Evolutionary conservation across 2,888 invertebrate genomes (phyloP).

Genomic region (Sarcophaga caerulescens): DNA sequence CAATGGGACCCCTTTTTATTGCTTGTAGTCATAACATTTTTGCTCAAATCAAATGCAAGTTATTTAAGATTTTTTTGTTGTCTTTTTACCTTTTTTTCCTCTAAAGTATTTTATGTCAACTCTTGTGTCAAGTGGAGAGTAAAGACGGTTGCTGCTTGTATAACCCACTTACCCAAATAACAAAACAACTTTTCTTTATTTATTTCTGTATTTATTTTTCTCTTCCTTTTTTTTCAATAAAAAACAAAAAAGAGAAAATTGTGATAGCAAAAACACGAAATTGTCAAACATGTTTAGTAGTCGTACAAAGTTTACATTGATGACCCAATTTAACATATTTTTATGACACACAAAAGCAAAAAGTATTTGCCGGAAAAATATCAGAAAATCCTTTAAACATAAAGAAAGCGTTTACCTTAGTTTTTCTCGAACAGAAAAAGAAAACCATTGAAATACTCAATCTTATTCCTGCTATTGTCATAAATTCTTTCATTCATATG

Average conservation of each 20-base stretch:
- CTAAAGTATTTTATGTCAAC: conserved; percentile 18
- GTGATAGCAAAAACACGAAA: background rate
- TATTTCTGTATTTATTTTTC: background rate
- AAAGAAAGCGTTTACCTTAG: conserved; percentile 5
- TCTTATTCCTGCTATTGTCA: too few relatives aligned
- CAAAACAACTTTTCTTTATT: background rate
- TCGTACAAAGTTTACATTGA: conserved; percentile 24
- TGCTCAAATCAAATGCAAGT: background rate
- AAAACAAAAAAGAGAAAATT: background rate
- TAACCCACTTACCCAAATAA: conserved; percentile 46
- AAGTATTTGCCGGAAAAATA: conserved; percentile 6
- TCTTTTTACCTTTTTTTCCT: background rate
- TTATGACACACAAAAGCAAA: background rate
- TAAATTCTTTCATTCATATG: too few relatives aligned
- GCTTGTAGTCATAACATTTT: background rate
- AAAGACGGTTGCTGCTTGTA: background rate
- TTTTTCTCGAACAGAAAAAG: background rate
- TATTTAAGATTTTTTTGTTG: background rate
- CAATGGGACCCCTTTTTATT: background rate
- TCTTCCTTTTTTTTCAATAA: background rate
- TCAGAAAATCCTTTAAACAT: background rate
- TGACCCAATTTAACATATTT: conserved; percentile 44
- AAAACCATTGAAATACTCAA: too few relatives aligned
- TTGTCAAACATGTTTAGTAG: conserved; percentile 16
- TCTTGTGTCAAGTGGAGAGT: conserved; percentile 12